Base-by-base conservation (phyloP, 2,888 invertebrate species). In the Lysandra bellargus region DNA sequence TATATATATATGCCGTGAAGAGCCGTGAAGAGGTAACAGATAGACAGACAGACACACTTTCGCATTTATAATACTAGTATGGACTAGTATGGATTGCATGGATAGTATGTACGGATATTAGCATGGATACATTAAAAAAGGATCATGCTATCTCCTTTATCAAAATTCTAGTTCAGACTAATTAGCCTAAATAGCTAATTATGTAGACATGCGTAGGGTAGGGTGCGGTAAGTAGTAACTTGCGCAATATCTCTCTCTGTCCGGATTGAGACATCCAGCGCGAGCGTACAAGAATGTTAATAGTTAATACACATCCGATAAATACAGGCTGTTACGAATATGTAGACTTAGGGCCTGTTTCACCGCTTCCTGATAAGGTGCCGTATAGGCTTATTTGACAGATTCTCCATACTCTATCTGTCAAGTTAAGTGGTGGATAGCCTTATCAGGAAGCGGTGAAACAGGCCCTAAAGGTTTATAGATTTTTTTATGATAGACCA, bases 191-290 rank as follows among this genome's bases (percentile, higher is more conserved):
- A 14, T 40, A 37, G 37, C n/a, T 40, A 73, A 73, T 73, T 73
- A 73, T 40, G 37, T 37, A 73, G 40, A n/a, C 17, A 73, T 73
- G 73, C 17, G 30, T 37, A 37, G 7, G 40, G 73, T 73, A 44
- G 17, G 23, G 40, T n/a, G 74, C 74, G 74, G 44, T 44, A 14
- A 30, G 23, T 14, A 9, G 64, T 9, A 30, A 9, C 30, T 64
- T 30, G 30, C 64, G 64, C 64, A 64, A 64, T 23, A 83, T 81
- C 89, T 83, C 88, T 89, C 90, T 91, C 85, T 86, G 84, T 78
- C 79, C 78, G 83, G 83, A 91, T 92, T 90, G 90, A 92, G 91
- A 88, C 88, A 88, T 92, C 88, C 84, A 72, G 83, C 83, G 86
- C 83, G 83, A 85, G 80, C 75, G 82, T 83, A 83, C 81, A 81